Base-by-base conservation (phyloP, 2,888 invertebrate species). In the Laothoe populi region DNA sequence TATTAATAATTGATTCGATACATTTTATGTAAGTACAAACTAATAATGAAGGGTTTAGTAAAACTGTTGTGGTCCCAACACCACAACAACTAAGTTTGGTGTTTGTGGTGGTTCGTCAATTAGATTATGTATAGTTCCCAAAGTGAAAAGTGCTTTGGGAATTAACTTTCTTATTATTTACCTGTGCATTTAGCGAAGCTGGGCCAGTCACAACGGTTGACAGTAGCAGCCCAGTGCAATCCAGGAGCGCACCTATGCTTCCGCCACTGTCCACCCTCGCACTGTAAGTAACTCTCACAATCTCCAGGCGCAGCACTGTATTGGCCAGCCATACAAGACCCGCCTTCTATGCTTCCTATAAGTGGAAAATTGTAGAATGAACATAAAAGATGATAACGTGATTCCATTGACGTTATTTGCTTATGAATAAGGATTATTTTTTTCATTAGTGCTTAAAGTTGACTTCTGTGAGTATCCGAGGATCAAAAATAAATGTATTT, bases 181-280 rank as follows among this genome's bases (percentile, higher is more conserved):
- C 91, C 80, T 35, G 79, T 87, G 78, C 97, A 97, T 71, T 95
- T 95, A 0, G 96, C 97, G 40, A 92, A 93, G 49, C 90, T 91
- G 0, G 97, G 97, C 97, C 97, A 97, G 81, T 97, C 97, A 75
- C 97, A 97, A 46, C 95, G 93, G 45, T 94, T 93, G 58, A 92
- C 91, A 0, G 90, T 77, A 23, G 91, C 86, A 70, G 97, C 96
- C 97, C 97, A 98, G 80, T 97, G 97, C 49, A 97, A 84, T 3
- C 97, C 97, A 0, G 96, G 95, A 0, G 97, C 96, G 77, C 97
- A 97, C 68, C 94, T 94, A 71, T 96, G 96, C 68, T 95, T 95
- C 38, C 91, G 94, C 78, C 96, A 87, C 62, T 95, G 94, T 0
- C 97, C 97, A 0, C 95, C 93, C 24, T 96, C 94, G 75, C 98